phyloP scores from a whole-genome alignment of 1,140 invertebrate species.

The Panonychus citri region DNA sequence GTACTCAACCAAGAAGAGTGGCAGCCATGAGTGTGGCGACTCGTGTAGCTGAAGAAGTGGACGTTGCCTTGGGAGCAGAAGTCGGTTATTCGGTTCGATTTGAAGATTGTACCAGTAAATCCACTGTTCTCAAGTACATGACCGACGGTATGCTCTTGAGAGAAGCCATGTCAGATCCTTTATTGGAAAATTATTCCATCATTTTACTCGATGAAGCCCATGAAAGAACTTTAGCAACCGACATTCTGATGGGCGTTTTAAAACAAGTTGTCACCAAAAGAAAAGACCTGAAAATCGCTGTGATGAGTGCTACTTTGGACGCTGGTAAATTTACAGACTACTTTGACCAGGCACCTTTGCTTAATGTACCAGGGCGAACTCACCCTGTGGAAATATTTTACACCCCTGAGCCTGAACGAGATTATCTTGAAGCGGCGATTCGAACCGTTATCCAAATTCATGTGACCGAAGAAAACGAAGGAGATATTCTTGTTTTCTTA shows the following conservation, averaged over 20 bases:
- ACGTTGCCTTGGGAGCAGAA: constrained; percentile 83
- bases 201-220: constrained; percentile 97
- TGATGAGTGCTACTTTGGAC: constrained; percentile 99
- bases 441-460: constrained; percentile 97
- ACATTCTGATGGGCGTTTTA: constrained; percentile 93
- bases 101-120: constrained; percentile 89
- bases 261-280: constrained; percentile 93
- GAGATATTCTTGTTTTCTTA: constrained; percentile 82
- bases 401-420: constrained; percentile 90
- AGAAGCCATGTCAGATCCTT: constrained; percentile 97
- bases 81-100: constrained; percentile 99
- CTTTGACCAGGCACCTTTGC: constrained; percentile 90
- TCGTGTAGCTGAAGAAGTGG: constrained; percentile 96
- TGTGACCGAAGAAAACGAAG: constrained; percentile 83
- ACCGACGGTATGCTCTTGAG: constrained; percentile 98
- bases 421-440: constrained; percentile 96
- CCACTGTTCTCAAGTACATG: constrained; percentile 84
- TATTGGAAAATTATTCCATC: constrained; percentile 78
- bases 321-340: constrained; percentile 97
- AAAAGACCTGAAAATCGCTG: constrained; percentile 80
- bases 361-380: constrained; percentile 91
- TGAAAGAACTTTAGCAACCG: constrained; percentile 90
- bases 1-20: constrained; percentile 89
- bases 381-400: constrained; percentile 98
- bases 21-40: constrained; percentile 98